Conservation (phyloP, 2,888 invertebrate species). For the Ectropis crepuscularia region DNA sequence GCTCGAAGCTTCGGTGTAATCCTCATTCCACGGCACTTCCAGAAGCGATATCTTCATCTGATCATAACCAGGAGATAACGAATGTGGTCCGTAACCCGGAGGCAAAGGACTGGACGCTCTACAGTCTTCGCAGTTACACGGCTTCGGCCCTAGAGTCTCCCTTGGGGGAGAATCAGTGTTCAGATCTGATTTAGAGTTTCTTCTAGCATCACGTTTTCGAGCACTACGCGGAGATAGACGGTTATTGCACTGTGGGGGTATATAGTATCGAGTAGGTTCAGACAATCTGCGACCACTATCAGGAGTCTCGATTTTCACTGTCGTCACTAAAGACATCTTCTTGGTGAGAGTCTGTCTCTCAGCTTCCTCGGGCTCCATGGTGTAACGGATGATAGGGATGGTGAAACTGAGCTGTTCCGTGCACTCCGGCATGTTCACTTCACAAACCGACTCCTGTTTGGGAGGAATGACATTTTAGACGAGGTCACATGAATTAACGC, state of each 20-base stretch:
- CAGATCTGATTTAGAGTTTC: constrained; percentile 65
- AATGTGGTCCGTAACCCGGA: constrained; percentile 75
- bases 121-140: constrained; percentile 79
- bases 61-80: constrained; percentile 88
- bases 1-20: constrained; percentile 95
- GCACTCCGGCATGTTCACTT: constrained; percentile 80
- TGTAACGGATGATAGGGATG: constrained; percentile 78
- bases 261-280: constrained; percentile 74
- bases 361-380: constrained; percentile 77
- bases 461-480: constrained; percentile 41
- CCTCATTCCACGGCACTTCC: constrained; percentile 90
- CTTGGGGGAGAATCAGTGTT: constrained; percentile 63
- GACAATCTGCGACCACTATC: constrained; percentile 72
- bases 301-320: constrained; percentile 78
- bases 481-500: constrained; percentile 21
- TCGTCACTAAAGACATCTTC: constrained; percentile 75
- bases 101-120: constrained; percentile 82
- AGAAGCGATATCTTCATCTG: constrained; percentile 91
- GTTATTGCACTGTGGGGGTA: constrained; percentile 79
- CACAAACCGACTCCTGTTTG: constrained; percentile 43
- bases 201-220: constrained; percentile 69
- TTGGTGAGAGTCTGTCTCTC: constrained; percentile 70
- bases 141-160: constrained; percentile 68
- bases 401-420: constrained; percentile 76
- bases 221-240: constrained; percentile 76